Evolutionary conservation across 2,888 invertebrate species (phyloP).

Genomic region (Gandaritis pyraliata): DNA sequence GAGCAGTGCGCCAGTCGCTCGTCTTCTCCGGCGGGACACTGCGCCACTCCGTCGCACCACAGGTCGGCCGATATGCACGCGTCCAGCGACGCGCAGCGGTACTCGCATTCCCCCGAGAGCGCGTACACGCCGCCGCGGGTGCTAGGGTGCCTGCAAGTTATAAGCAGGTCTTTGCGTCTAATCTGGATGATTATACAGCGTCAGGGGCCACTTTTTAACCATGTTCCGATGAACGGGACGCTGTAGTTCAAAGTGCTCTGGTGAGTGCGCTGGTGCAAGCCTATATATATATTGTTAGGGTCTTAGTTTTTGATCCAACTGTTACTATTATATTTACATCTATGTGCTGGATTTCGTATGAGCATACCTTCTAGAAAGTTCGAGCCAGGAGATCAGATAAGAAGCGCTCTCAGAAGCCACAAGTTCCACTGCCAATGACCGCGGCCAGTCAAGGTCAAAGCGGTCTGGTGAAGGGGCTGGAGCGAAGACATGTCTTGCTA

Average conservation of each 20-base stretch:
- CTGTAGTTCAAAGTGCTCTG: too few relatives aligned
- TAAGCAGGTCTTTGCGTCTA: too few relatives aligned
- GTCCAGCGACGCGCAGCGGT: constrained; percentile 90
- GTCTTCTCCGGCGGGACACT: constrained; percentile 92
- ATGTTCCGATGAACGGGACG: too few relatives aligned
- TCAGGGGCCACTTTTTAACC: too few relatives aligned
- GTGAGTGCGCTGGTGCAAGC: too few relatives aligned
- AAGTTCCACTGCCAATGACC: constrained; percentile 91
- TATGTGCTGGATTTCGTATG: not conserved
- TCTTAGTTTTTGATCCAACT: too few relatives aligned
- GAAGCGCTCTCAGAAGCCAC: constrained; percentile 89
- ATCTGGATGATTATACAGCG: too few relatives aligned
- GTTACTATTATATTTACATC: too few relatives aligned
- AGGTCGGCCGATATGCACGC: constrained; percentile 91
- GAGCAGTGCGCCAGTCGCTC: constrained; percentile 92
- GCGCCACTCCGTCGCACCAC: constrained; percentile 91
- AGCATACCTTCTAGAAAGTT: constrained; percentile 86
- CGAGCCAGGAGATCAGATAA: constrained; percentile 93
- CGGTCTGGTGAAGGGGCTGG: constrained; percentile 84
- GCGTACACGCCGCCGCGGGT: constrained; percentile 83
- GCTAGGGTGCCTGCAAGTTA: constrained; percentile 76
- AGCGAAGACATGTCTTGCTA: constrained; percentile 83
- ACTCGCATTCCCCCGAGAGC: constrained; percentile 88
- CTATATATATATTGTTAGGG: too few relatives aligned
- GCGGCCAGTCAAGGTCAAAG: constrained; percentile 86